Base-by-base conservation (phyloP, 1,140 invertebrate genomes). In the Philopotamus ludificatus region DNA sequence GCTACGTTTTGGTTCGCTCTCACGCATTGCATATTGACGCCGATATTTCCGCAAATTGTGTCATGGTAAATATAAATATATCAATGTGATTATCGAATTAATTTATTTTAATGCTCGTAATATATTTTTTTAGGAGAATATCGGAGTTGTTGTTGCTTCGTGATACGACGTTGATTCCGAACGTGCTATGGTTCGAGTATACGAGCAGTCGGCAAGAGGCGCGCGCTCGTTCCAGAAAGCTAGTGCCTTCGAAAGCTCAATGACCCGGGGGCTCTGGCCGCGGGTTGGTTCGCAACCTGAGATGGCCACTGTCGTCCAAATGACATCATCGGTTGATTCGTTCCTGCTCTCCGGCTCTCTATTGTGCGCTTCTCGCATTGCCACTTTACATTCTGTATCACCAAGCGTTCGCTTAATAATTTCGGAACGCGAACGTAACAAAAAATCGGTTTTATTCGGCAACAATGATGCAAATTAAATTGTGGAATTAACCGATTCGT, bases 181-280 rank as follows among this genome's bases (percentile, higher is more conserved):
- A 97, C 75, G 89, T 96, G 4, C 75, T 96, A 59, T 96, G 93
- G 93, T 97, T 97, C 75, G 94, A 96, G 74, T 97, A 96, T 74
- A 94, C 91, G n/a, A 91, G 88, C 55, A 88, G 89, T 51, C 78
- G 93, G 64, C 87, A 89, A 71, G 93, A 94, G 76, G 86, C 87
- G 9, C 86, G 89, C 72, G 87, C 87, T 23, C 84, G 90, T 72
- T 89, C 89, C 50, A 82, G 92, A 68, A 95, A 95, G 79, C 80
- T 93, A 66, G 89, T 90, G 1, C 90, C 89, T 8, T 87, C 93
- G 82, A 94, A 94, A 80, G 90, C 89, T 8, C 92, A 94, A 87
- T 95, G 87, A 93, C 84, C 81, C 73, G 74, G 76, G 72, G 10
- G 71, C 71, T 67, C 66, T 69, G 51, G 65, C 70, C 68, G 65